Evolutionary conservation across 2,888 invertebrate genomes (phyloP), one percentile per base, ranked within the genome.

Genomic region (Lithophane socia): DNA sequence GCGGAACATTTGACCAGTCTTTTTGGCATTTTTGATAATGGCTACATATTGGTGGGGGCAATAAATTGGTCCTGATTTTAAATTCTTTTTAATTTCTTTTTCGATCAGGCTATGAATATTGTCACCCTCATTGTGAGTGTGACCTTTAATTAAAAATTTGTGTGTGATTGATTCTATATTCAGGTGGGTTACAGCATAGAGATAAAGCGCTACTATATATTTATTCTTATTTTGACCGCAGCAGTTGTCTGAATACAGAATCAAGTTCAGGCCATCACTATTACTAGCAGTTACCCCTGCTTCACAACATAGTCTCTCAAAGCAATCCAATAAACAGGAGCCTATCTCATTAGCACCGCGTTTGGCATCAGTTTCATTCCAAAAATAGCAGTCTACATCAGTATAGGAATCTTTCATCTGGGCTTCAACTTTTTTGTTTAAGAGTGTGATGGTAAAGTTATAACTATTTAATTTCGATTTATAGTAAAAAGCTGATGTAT

Each of bases 11-110:
- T 68, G 56, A 24, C 66, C 67, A 37, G 66, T 68, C 37, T 74
- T 74, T 67, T 72, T 72, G 61, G 72, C 56, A 49, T 68, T 71
- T 66, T 63, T 65, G 44, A 76, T 76, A n/a, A 74, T 49, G 44
- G 66, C 8, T 49, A 60, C 68, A 68, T 74, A 74, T 58, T 72
- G 78, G 42, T 69, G 69, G 37, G 78, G 78, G 10, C 49, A 65
- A 66, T 74, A 78, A 66, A 78, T 78, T 44, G 74, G 78, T n/a
- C 74, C 74, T 64, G 78, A 78, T 65, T 54, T 76, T 44, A 69
- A 44, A 7, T 69, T 56, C 54, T 67, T 76, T 49, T 71, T 60
- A 21, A 76, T 61, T 47, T 66, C 44, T 68, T 77, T 77, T 54
- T 77, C 72, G n/a, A 77, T 73, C 10, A 73, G 47, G 47, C 72